Base-by-base conservation (phyloP, 2,797 vertebrate genomes). In the Enteromius paludinosus region DNA sequence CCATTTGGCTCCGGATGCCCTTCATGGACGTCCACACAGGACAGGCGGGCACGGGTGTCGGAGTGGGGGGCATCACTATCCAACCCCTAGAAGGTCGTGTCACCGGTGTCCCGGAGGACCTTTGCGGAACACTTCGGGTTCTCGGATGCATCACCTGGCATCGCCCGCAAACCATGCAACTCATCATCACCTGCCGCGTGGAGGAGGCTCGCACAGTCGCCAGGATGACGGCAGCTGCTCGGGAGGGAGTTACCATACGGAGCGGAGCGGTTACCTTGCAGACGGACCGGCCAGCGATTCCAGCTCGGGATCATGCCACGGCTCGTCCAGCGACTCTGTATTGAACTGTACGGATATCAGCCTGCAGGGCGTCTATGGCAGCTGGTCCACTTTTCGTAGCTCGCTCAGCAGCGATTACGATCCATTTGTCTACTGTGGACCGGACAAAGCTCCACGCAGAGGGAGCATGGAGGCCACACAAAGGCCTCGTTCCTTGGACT, bases 321-420 rank as follows among this genome's bases (percentile, higher is more conserved):
- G 97, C 71, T 99, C 98, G 38, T 99, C 98, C 83, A 99, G 98
- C 49, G 98, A 99, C 92, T 99, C 98, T 0, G 93, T 98, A 84
- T 91, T 98, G 83, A 98, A 99, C 91, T 99, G 97, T 90, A 99
- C 98, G 0, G 98, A 99, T 0, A 35, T 99, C 84, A 99, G 97
- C 83, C 93, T 99, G 84, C 97, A 97, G 87, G 97, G 97, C 30
- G 95, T 98, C 82, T 98, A 99, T 0, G 98, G 98, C 89, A 99
- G 98, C 94, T 97, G 97, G 87, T 99, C 98, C 86, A 99, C 97
- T 0, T 98, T 98, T 92, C 97, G 95, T 80, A 99, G 98, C 92
- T 99, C 98, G 25, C 94, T 99, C 87, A 99, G 98, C 91, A 99
- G 97, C 0, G 98, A 99, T 91, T 98, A 97, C 0, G 97, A 99